These are phyloP conservation scores for Aleiodes leptofemur DNA, from an alignment of 2,888 invertebrate species.

Conservation along the genomic window DNA sequence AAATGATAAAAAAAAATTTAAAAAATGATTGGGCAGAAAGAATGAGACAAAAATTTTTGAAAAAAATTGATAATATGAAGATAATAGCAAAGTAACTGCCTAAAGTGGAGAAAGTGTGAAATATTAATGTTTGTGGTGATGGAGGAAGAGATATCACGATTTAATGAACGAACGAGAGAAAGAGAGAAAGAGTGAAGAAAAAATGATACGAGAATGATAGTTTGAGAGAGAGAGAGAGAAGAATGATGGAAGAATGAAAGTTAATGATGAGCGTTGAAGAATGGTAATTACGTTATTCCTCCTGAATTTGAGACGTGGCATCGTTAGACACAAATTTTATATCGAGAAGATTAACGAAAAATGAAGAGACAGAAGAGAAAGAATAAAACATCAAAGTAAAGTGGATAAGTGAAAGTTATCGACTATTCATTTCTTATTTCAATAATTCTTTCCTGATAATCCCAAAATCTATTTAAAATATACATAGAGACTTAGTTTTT, in stretches of 20 bases:
- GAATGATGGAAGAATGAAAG: constrained; percentile 61
- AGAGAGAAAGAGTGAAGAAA: constrained; percentile 37
- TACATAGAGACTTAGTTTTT: too few species aligned
- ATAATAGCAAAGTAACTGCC: constrained; percentile 15
- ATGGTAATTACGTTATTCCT: constrained; percentile 53
- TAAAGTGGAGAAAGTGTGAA: neutral
- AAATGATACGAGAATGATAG: constrained; percentile 38
- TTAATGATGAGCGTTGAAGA: constrained; percentile 44
- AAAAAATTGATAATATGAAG: neutral
- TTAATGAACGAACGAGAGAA: constrained; percentile 35
- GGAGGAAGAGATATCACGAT: constrained; percentile 26
- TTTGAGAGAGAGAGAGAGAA: constrained; percentile 9
- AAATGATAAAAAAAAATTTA: neutral
- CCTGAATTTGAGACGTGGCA: constrained; percentile 71
- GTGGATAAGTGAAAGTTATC: constrained; percentile 52
- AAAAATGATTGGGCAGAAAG: neutral
- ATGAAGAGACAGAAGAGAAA: constrained; percentile 69
- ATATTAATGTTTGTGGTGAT: neutral
- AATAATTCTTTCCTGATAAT: constrained; percentile 27
- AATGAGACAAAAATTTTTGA: constrained; percentile 9
- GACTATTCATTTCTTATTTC: constrained; percentile 25
- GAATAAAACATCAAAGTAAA: constrained; percentile 62
- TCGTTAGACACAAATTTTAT: constrained; percentile 75
- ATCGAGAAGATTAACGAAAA: constrained; percentile 73
- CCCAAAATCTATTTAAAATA: neutral